These are phyloP conservation scores for Limenitis camilla DNA, from an alignment of 2,888 invertebrate genomes.

Conservation along the genomic window DNA sequence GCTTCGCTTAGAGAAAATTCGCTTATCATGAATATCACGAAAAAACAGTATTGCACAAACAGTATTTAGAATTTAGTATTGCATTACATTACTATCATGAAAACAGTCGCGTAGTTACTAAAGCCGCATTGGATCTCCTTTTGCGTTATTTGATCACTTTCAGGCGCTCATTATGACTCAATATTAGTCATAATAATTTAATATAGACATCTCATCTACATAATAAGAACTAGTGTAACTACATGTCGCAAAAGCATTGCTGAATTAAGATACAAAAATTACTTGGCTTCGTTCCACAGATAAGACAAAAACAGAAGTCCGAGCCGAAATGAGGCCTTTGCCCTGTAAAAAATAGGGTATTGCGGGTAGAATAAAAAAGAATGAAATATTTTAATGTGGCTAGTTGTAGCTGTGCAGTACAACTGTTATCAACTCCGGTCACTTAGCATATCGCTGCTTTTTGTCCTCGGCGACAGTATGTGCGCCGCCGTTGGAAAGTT, in stretches of 20 bases:
- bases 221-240: not conserved
- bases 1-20: too few species aligned
- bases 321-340: slow-evolving; percentile 22
- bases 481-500: slow-evolving; percentile 36
- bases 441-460: slow-evolving; percentile 71
- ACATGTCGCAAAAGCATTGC: slow-evolving; percentile 1
- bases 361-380: slow-evolving; percentile 25
- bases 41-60: too few species aligned
- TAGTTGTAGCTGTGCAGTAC: slow-evolving; percentile 31
- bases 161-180: too few species aligned
- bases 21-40: too few species aligned
- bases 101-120: too few species aligned
- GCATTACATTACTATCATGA: too few species aligned
- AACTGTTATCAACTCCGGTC: slow-evolving; percentile 55
- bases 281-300: slow-evolving; percentile 18
- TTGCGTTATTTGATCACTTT: too few species aligned
- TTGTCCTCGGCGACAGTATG: slow-evolving; percentile 48
- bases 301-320: slow-evolving; percentile 19
- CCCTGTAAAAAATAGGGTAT: slow-evolving; percentile 26
- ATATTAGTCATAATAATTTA: too few species aligned
- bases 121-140: too few species aligned
- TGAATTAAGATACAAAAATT: slow-evolving; percentile 14
- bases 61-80: too few species aligned
- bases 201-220: too few species aligned
- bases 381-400: slow-evolving; percentile 29